Conservation (phyloP, 2,113 vertebrate genomes). For the Uropsilus gracilis region DNA sequence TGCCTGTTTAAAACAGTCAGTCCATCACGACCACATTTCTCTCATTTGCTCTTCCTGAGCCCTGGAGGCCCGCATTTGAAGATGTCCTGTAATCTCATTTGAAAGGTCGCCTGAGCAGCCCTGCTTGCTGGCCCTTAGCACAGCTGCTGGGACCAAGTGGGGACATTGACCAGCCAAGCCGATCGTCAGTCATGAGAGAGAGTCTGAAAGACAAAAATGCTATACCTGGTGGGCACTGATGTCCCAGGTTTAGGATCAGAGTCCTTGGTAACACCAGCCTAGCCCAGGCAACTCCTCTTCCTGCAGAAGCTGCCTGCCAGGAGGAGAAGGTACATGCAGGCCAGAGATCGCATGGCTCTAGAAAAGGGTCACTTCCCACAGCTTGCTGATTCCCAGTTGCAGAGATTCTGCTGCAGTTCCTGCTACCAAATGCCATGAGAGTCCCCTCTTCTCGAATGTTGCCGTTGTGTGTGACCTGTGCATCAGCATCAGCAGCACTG, state of each 20-base stretch:
- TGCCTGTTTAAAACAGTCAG: not conserved
- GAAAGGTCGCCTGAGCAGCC: not conserved
- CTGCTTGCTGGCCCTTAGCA: not conserved
- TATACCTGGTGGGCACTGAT: not conserved
- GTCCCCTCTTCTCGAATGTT: not conserved
- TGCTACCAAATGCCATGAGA: not conserved
- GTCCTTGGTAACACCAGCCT: not conserved
- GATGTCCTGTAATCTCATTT: not conserved
- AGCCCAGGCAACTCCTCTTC: not conserved
- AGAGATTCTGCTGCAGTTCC: not conserved
- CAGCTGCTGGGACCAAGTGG: not conserved
- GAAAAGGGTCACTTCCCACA: not conserved
- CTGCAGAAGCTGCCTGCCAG: not conserved
- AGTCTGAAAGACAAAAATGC: not conserved
- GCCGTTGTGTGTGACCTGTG: too few relatives aligned
- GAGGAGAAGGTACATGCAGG: not conserved
- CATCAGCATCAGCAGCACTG: not conserved
- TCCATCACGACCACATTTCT: not conserved
- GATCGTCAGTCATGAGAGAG: not conserved
- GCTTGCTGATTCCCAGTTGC: not conserved
- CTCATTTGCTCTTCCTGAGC: rapidly evolving
- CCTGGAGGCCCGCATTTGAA: not conserved
- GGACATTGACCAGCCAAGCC: not conserved
- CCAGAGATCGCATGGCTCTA: not conserved
- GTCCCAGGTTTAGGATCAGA: not conserved